A percentile compares a stretch with the other conserved stretches of the same genome.
These are phyloP conservation scores for Morbakka virulenta DNA, from an alignment of 30 jellyfish, hydroid and myxozoan species.

Conservation along the genomic window DNA sequence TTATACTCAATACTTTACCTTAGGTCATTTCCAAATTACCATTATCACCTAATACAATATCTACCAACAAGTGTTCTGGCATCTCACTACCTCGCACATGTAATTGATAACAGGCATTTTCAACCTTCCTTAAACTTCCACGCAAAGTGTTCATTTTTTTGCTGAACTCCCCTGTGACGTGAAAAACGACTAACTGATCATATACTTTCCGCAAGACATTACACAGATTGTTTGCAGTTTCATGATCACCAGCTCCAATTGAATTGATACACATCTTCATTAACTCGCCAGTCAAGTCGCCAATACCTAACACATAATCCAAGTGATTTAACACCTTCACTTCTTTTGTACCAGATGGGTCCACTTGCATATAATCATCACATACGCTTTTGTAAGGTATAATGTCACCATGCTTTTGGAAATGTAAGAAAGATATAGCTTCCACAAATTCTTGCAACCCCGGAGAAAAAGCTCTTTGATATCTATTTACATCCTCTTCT, in stretches of 20 bases:
- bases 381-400: constrained; percentile 50
- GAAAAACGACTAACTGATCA: constrained; percentile 41
- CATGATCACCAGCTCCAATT: constrained; percentile 58
- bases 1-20: background rate
- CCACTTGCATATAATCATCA: constrained; percentile 15
- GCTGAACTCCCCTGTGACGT: constrained; percentile 40
- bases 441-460: constrained; percentile 90
- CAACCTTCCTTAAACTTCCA: constrained; percentile 75
- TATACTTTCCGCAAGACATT: constrained; percentile 39
- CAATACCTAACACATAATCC: constrained; percentile 84
- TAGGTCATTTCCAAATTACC: background rate
- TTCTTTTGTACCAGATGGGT: background rate
- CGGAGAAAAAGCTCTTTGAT: constrained; percentile 61
- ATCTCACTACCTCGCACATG: constrained; percentile 81
- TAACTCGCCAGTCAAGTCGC: constrained; percentile 92
- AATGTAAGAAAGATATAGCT: constrained; percentile 72
- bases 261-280: constrained; percentile 74
- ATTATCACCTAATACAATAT: too few species aligned
- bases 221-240: constrained; percentile 50
- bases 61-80: constrained; percentile 60
- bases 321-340: constrained; percentile 26
- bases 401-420: constrained; percentile 23
- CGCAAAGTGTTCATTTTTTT: constrained; percentile 53
- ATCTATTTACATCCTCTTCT: constrained; percentile 57
- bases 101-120: constrained; percentile 63